Base-by-base conservation (phyloP, 2,888 invertebrate species). In the Stenodera caucasica region DNA sequence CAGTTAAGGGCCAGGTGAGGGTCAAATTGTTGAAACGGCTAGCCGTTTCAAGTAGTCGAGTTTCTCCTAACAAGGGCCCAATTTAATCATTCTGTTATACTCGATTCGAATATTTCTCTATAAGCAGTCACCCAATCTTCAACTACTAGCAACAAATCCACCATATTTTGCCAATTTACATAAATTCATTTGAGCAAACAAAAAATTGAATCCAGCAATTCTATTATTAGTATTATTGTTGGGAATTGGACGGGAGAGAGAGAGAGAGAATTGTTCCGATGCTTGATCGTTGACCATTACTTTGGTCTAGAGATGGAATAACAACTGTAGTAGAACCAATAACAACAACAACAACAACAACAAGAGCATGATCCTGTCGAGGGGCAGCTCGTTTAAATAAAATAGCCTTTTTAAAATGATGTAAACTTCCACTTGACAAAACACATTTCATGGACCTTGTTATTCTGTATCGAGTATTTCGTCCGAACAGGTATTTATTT, bases 341-440 rank as follows among this genome's bases (percentile, higher is more conserved):
- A 45, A 9, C 15, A 35, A 32, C 14, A 35, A 6, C 4, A 40
- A 18, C 15, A 40, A 56, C 26, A 56, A 49, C 21, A 26, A 40
- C 53, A 49, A 57, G 49, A 68, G 67, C 71, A 67, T 71, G 69
- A 70, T 71, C 72, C 70, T 67, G 67, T 72, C 71, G 71, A 74
- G 74, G 72, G 73, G 72, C 67, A 69, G 74, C 71, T 75, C 73
- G 74, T 73, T 75, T 76, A 68, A 77, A 77, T 40, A 40, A 40
- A 40, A 75, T 73, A 72, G 76, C 76, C 74, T 73, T 76, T 75
- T 76, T 70, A 74, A 77, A 76, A 75, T 73, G 74, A 74, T 73
- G 74, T 73, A 77, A 77, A 78, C 77, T 78, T 79, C 77, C 77
- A 78, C 77, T 77, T 74, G 76, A 75, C 73, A 68, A 73, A 75